Conservation (phyloP, 1,140 invertebrate genomes). For the Oryzaephilus surinamensis region DNA sequence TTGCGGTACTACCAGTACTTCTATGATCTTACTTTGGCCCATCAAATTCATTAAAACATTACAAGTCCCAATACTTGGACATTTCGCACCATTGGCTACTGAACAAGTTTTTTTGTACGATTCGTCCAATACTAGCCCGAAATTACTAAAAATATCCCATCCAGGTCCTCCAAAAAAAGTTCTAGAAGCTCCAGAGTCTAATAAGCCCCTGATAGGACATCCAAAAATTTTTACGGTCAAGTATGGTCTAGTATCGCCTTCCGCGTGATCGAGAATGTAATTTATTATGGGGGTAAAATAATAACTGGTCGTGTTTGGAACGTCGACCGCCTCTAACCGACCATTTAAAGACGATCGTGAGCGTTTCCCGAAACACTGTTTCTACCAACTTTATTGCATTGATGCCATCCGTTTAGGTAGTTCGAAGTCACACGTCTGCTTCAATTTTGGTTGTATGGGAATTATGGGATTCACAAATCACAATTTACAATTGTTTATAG, state of each 20-base stretch:
- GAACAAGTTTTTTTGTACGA: conserved; percentile 16
- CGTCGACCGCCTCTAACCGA: not conserved
- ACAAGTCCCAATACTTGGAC: not conserved
- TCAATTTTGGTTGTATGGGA: too few species aligned
- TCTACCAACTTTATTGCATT: not conserved
- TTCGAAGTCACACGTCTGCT: too few species aligned
- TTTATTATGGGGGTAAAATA: not conserved
- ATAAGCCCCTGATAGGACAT: conserved; percentile 4
- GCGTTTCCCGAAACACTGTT: conserved; percentile 7
- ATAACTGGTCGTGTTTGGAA: not conserved
- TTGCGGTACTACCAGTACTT: conserved; percentile 7
- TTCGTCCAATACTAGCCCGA: not conserved
- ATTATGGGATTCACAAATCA: too few species aligned
- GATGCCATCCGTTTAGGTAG: too few species aligned
- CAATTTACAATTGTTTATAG: too few species aligned
- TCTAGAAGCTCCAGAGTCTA: conserved; percentile 13
- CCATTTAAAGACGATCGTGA: not conserved
- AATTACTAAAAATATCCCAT: not conserved
- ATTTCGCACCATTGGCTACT: conserved; percentile 2
- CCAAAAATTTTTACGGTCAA: conserved; percentile 9
- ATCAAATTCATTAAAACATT: not conserved
- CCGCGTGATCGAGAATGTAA: conserved; percentile 3
- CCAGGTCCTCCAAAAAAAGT: conserved; percentile 8
- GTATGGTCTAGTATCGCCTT: conserved; percentile 11
- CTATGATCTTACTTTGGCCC: not conserved